phyloP scores from a whole-genome alignment of 2,888 invertebrate genomes.

The Mythimna loreyi region DNA sequence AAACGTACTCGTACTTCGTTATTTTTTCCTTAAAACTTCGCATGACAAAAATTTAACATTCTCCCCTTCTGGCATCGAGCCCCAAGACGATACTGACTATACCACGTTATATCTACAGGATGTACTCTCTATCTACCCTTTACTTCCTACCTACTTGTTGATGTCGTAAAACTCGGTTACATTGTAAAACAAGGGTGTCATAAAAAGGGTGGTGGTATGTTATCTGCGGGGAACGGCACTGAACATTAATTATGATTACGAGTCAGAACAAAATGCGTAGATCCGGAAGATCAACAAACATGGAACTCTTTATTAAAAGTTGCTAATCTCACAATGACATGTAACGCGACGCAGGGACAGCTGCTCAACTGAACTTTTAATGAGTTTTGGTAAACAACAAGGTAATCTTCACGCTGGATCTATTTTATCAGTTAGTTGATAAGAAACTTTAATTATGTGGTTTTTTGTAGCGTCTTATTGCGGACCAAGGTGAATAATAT shows the following conservation, averaged over 20 bases:
- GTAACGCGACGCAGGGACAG: background rate
- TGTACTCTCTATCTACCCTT: constrained; percentile 52
- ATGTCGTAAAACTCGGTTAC: constrained; percentile 73
- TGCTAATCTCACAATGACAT: constrained; percentile 22
- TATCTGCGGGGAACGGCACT: constrained; percentile 70
- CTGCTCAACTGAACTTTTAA: constrained; percentile 28
- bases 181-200: constrained; percentile 76
- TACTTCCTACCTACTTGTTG: constrained; percentile 64
- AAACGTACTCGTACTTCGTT: constrained; percentile 31
- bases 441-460: background rate
- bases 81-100: constrained; percentile 23
- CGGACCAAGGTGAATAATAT: background rate
- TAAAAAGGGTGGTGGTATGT: constrained; percentile 75
- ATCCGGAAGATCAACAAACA: constrained; percentile 36
- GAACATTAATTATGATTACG: constrained; percentile 82
- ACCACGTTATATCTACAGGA: constrained; percentile 27
- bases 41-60: constrained; percentile 45
- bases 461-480: background rate
- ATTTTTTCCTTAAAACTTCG: constrained; percentile 44
- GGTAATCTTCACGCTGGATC: constrained; percentile 10
- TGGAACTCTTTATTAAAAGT: constrained; percentile 35
- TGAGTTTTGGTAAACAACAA: constrained; percentile 24
- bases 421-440: constrained; percentile 10
- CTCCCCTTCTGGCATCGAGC: constrained; percentile 48
- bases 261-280: constrained; percentile 54